phyloP scores from a whole-genome alignment of 2,888 invertebrate genomes.

The Pseudococcus viburni region DNA sequence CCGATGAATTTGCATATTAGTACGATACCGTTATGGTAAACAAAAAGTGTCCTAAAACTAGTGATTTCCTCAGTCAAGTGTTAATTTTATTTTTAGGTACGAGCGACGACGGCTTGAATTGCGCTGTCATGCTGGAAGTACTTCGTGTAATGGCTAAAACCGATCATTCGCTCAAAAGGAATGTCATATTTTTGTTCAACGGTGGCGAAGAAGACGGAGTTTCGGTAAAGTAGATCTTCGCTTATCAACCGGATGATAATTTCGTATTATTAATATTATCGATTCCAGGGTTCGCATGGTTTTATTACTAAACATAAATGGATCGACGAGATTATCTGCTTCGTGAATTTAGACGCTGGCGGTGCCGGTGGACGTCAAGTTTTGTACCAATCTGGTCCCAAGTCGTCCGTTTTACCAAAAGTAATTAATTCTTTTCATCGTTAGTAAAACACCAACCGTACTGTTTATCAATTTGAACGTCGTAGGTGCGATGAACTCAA shows the following conservation, averaged over 20 bases:
- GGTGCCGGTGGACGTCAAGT: constrained; percentile 91
- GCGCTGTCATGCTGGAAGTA: constrained; percentile 88
- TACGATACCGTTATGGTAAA: constrained; percentile 34
- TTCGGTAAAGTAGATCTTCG: constrained; percentile 73
- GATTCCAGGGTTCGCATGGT: constrained; percentile 83
- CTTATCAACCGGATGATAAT: not conserved
- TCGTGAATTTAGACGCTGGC: constrained; percentile 90
- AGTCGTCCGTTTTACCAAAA: constrained; percentile 68
- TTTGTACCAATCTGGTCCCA: constrained; percentile 89
- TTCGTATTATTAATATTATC: constrained; percentile 22
- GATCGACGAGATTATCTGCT: constrained; percentile 80
- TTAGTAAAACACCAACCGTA: not conserved
- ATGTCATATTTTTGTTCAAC: constrained; percentile 88
- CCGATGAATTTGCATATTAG: constrained; percentile 21
- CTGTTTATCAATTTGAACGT: not conserved
- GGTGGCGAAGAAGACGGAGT: constrained; percentile 93
- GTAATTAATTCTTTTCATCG: constrained; percentile 18
- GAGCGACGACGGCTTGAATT: constrained; percentile 91
- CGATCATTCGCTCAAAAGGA: constrained; percentile 78
- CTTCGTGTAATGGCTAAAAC: constrained; percentile 78
- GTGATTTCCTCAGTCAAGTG: not conserved
- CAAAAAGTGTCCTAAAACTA: constrained; percentile 31
- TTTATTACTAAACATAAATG: constrained; percentile 91
- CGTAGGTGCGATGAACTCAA: not conserved
- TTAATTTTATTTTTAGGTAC: constrained; percentile 73